Percentiles rank a stretch among this genome's conserved stretches.
Evolutionary conservation across 2,888 invertebrate genomes (phyloP).

Genomic region (Amblyjoppa proteus): DNA sequence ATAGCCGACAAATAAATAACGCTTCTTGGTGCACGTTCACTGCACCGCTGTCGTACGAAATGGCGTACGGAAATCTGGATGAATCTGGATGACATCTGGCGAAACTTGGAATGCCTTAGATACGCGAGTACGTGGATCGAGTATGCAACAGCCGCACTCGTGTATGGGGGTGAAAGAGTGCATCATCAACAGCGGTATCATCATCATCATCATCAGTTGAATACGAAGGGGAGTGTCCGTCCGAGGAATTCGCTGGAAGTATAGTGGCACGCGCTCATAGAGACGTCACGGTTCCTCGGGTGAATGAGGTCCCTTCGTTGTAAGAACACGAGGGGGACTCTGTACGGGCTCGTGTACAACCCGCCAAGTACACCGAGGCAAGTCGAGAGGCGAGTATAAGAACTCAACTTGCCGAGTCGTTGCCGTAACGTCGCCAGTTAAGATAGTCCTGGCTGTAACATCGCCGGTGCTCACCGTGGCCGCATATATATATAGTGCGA

Average conservation of each 20-base stretch:
- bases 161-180: background rate
- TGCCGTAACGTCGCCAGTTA: conserved; percentile 55
- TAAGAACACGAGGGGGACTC: conserved; percentile 62
- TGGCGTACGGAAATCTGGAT: background rate
- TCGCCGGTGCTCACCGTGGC: conserved; percentile 48
- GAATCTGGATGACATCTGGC: background rate
- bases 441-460: conserved; percentile 52
- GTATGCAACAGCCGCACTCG: background rate
- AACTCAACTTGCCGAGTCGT: conserved; percentile 51
- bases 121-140: background rate
- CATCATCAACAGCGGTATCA: background rate
- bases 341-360: conserved; percentile 62
- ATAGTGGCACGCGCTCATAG: conserved; percentile 64
- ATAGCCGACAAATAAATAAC: too few species aligned
- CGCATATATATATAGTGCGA: conserved; percentile 16
- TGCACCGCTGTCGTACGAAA: background rate
- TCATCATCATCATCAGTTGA: conserved; percentile 46
- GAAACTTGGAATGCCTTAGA: background rate
- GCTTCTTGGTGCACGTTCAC: background rate
- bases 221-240: conserved; percentile 40
- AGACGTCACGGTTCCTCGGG: conserved; percentile 64
- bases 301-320: conserved; percentile 63
- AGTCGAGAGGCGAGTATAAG: conserved; percentile 44
- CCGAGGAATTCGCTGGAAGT: conserved; percentile 37
- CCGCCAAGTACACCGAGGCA: conserved; percentile 42